Base-by-base conservation (phyloP, 2,888 invertebrate genomes). In the Oxystoma pomonae region DNA sequence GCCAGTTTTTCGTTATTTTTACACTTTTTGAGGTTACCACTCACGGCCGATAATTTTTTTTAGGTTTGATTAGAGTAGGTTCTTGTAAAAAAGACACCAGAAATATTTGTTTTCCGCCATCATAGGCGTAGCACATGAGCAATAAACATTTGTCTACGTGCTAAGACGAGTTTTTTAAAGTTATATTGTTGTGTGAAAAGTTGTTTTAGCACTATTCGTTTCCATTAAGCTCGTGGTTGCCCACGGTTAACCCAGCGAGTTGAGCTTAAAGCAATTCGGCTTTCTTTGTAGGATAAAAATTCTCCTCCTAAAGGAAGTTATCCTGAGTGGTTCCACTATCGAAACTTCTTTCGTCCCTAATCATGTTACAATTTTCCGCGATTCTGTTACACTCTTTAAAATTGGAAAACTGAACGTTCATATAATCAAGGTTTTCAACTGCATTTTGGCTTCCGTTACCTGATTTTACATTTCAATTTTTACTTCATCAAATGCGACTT, bases 281-380 rank as follows among this genome's bases (percentile, higher is more conserved):
- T 75, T 83, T 83, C 35, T 83, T 77, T 1, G 80, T 77, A 20
- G 85, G 76, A 70, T 79, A 82, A 68, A 82, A 80, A 70, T 84
- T 85, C 35, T 82, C 81, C 71, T 84, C 83, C 22, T 83, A 68
- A 64, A 85, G 75, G 57, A 77, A 62, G 50, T 59, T 76, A 68
- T 78, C 80, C 0, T 57, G 49, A 55, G 22, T 62, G 1, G 63
- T 20, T 35, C 62, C 17, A 70, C 83, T 82, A 67, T 79, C 81
- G 20, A 55, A 35, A 16, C 60, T 60, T 5, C 72, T 63, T 18
- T 74, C 73, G 16, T 73, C 68, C 12, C 69, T 70, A 16, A 75
- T 60, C 55, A 64, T 65, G 57, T 71, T 71, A 51, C 73, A 70
- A 16, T 68, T 67, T 21, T 74, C 69, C 65, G 78, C 78, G 22